phyloP scores from a whole-genome alignment of 2,797 vertebrate genomes.

The Bucorvus abyssinicus region DNA sequence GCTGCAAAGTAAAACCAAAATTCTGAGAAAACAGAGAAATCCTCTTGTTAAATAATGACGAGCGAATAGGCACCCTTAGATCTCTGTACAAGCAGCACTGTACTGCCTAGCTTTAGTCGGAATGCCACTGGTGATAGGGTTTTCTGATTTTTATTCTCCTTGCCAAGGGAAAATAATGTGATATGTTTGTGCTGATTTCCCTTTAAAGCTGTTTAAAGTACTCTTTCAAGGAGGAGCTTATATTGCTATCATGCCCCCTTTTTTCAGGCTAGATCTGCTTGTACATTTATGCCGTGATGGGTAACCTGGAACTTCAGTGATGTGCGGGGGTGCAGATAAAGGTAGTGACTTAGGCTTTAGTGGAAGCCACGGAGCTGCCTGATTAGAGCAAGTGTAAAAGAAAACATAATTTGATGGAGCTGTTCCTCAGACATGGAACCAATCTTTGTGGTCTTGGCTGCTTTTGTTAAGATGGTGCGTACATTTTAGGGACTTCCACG shows the following conservation, averaged over 20 bases:
- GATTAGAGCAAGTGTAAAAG: background rate
- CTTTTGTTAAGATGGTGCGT: background rate
- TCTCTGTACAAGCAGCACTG: background rate
- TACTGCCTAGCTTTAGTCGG: background rate
- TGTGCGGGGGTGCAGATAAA: background rate
- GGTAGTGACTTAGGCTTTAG: background rate
- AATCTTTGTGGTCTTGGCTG: background rate
- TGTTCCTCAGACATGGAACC: background rate
- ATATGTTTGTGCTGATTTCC: background rate
- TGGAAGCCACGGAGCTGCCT: slow-evolving; percentile 12
- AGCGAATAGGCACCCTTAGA: background rate
- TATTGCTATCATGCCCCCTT: background rate
- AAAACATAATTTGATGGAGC: background rate
- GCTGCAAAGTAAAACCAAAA: background rate
- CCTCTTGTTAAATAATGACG: background rate
- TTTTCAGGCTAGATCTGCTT: background rate
- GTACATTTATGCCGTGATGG: background rate
- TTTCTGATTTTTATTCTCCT: background rate
- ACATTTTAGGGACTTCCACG: background rate
- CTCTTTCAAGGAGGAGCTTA: background rate
- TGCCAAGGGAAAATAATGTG: background rate
- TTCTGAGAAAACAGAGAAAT: background rate
- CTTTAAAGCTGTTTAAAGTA: background rate
- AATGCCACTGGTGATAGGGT: background rate
- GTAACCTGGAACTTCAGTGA: background rate